Base-by-base conservation (phyloP, 2,888 invertebrate species). In the Scrobipalpa atriplicella region DNA sequence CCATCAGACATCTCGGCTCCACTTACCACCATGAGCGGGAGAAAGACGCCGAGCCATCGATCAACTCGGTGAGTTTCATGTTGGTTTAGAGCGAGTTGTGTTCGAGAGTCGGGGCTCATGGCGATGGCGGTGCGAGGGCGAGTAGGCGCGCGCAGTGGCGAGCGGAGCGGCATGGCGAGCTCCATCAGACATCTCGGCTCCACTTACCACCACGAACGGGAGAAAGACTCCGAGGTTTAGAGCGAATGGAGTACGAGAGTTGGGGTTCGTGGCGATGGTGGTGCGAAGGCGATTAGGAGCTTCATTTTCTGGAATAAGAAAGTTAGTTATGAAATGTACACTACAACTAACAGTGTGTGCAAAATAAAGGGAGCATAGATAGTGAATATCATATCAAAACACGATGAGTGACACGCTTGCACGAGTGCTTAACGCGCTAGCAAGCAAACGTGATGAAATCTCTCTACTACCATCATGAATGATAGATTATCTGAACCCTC, bases 21-120 rank as follows among this genome's bases (percentile, higher is more conserved):
- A 85, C 87, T 18, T 84, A 90, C 78, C 89, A 91, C 71, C 90
- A 88, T 69, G 91, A 91, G 56, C 74, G 85, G 68, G 89, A 89
- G 70, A 89, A 87, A 69, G 91, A 91, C 54, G 73, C 86, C 69
- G 89, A 89, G 70, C 86, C 85, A 7, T 77, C 86, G 47, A 83
- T 83, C 52, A 79, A 80, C 70, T 82, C 91, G 84, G 92, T 29
- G 29, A 29, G 29, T 29, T 29, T 29, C n/a, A 36, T 56, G 62
- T 71, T 70, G 65, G 68, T 64, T 76, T 79, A 76, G 73, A 41
- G 18, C 51, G 63, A 52, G 36, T 58, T 29, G 29, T 39, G 36
- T n/a, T 21, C 38, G 63, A 38, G 63, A 18, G 38, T n/a, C 5
- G 6, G 62, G 6, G 10, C 6, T 5, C 13, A 21, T 63, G 63